phyloP scores from a whole-genome alignment of 2,113 vertebrate genomes.

The Psittacara wagleri region DNA sequence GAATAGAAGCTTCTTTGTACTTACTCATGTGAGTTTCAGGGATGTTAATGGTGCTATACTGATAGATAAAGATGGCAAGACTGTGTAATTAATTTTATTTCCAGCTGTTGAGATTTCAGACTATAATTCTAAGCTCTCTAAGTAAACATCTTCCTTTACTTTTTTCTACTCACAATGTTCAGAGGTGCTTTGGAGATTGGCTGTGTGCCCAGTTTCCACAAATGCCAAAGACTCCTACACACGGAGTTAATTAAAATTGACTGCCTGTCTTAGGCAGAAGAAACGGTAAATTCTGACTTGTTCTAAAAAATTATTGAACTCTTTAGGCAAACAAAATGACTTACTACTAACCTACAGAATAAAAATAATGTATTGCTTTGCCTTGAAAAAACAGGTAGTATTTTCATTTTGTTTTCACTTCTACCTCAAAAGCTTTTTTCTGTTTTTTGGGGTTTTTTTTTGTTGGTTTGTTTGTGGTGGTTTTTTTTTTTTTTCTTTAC shows the following conservation, averaged over 20 bases:
- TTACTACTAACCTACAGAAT: conserved; percentile 40
- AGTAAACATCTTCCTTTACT: conserved; percentile 60
- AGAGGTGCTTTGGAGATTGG: conserved; percentile 69
- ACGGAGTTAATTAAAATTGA: conserved; percentile 84
- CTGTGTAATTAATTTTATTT: conserved; percentile 61
- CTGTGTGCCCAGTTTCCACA: conserved; percentile 71
- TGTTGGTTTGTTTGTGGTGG: background rate
- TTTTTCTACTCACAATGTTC: conserved; percentile 74
- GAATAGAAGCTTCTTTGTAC: background rate
- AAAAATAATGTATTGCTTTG: conserved; percentile 54
- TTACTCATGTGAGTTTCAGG: background rate
- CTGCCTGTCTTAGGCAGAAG: conserved; percentile 75
- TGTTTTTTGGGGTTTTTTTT: background rate
- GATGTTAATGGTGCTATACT: background rate
- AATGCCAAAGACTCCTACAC: conserved; percentile 68
- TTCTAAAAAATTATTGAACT: conserved; percentile 64
- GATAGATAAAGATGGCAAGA: background rate
- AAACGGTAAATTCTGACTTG: conserved; percentile 62
- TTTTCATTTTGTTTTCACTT: conserved; percentile 57
- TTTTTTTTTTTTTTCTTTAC: background rate
- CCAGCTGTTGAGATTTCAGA: conserved; percentile 40
- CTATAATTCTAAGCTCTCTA: conserved; percentile 34
- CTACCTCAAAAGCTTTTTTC: background rate
- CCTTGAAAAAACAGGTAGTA: background rate
- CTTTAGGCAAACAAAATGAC: conserved; percentile 66